phyloP scores from a whole-genome alignment of 1,140 invertebrate species.

The Stegodyphus mimosarum region DNA sequence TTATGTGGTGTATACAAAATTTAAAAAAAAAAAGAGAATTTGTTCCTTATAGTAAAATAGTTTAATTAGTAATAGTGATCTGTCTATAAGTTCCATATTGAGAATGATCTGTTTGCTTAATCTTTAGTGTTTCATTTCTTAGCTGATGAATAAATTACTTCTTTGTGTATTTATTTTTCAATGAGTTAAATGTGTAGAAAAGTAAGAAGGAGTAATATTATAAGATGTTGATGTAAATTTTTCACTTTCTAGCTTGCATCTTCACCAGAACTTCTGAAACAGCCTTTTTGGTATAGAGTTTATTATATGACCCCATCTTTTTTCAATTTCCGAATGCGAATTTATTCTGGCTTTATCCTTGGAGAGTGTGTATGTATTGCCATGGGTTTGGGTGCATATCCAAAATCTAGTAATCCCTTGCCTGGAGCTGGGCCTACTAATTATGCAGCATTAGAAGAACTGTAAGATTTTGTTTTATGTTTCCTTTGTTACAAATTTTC shows the following conservation, averaged over 20 bases:
- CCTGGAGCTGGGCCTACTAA: slow-evolving; percentile 85
- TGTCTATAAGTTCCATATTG: too few relatives aligned
- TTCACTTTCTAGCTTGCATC: slow-evolving; percentile 76
- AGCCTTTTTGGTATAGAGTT: slow-evolving; percentile 79
- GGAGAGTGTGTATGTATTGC: slow-evolving; percentile 93
- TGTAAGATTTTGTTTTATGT: slow-evolving; percentile 64
- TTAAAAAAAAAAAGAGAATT: too few relatives aligned
- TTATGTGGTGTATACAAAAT: too few relatives aligned
- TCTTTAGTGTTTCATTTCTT: too few relatives aligned
- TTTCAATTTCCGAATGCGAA: slow-evolving; percentile 85
- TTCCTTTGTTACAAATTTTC: neutral
- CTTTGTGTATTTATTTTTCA: too few relatives aligned
- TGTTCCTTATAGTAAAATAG: too few relatives aligned
- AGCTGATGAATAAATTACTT: too few relatives aligned
- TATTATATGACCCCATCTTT: slow-evolving; percentile 90
- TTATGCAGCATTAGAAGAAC: slow-evolving; percentile 67
- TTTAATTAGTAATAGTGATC: too few relatives aligned
- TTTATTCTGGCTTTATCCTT: slow-evolving; percentile 89
- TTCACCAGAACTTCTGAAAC: slow-evolving; percentile 76
- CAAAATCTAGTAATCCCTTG: slow-evolving; percentile 75
- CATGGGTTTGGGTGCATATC: slow-evolving; percentile 91
- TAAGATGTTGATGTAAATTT: slow-evolving; percentile 73
- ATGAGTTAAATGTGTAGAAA: too few relatives aligned
- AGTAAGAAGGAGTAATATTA: too few relatives aligned
- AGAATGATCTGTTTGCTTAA: too few relatives aligned